Conservation (phyloP, 1,140 invertebrate genomes). For the Antheraea mylitta region DNA sequence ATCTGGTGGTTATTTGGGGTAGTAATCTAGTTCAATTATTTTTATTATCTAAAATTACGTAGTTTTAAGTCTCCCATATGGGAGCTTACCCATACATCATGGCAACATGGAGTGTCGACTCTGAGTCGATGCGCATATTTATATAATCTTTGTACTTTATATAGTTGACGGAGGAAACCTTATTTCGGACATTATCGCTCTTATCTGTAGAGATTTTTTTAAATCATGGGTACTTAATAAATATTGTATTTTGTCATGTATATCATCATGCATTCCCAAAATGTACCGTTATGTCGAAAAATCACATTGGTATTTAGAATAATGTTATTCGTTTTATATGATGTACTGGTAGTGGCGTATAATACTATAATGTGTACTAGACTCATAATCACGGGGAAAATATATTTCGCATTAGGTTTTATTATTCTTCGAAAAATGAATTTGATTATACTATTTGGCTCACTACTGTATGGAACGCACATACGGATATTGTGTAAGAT, state of each 20-base stretch:
- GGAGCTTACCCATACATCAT: conserved; percentile 31
- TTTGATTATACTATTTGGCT: not conserved
- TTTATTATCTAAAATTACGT: conserved; percentile 71
- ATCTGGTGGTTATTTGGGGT: conserved; percentile 1
- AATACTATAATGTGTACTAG: not conserved
- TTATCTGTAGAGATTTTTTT: conserved; percentile 53
- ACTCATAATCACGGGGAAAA: conserved; percentile 48
- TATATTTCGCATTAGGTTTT: conserved; percentile 27
- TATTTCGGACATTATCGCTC: conserved; percentile 44
- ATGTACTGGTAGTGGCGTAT: conserved; percentile 57
- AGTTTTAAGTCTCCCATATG: conserved; percentile 30
- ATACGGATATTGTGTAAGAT: not conserved
- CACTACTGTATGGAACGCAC: not conserved
- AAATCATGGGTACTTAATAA: conserved; percentile 71
- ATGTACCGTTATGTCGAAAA: conserved; percentile 64
- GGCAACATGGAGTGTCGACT: conserved; percentile 12
- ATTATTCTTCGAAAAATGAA: conserved; percentile 26
- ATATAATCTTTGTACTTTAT: conserved; percentile 53
- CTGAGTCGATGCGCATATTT: conserved; percentile 19
- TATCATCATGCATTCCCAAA: conserved; percentile 67
- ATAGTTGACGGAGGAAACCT: conserved; percentile 40
- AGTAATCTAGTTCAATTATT: conserved; percentile 55
- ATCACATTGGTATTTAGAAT: conserved; percentile 68
- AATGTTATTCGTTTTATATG: conserved; percentile 70
- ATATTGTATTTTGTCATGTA: conserved; percentile 67